phyloP scores from a whole-genome alignment of 64 coral and sea anemone species.

The Acropora yongei region DNA sequence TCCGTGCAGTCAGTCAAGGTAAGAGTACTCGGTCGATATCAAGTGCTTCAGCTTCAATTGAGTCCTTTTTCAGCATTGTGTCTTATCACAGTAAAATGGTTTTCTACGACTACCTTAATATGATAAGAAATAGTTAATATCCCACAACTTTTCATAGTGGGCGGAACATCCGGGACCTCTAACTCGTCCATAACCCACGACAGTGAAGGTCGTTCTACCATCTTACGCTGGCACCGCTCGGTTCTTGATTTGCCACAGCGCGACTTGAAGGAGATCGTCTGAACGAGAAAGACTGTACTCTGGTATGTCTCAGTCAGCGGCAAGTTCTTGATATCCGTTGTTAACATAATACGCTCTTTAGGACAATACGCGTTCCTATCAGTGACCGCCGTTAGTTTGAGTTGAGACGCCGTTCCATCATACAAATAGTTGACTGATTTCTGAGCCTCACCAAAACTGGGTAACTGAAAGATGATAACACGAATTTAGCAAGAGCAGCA shows the following conservation, averaged over 20 bases:
- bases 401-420: constrained; percentile 73
- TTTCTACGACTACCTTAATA: constrained; percentile 69
- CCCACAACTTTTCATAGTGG: constrained; percentile 89
- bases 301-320: constrained; percentile 74
- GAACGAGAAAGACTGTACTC: constrained; percentile 70
- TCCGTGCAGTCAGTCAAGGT: background rate
- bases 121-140: constrained; percentile 82
- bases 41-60: constrained; percentile 1
- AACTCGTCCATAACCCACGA: constrained; percentile 72
- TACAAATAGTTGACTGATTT: constrained; percentile 83
- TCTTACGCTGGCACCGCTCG: constrained; percentile 55
- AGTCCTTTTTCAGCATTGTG: constrained; percentile 23
- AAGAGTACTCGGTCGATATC: too few relatives aligned
- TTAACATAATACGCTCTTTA: constrained; percentile 62
- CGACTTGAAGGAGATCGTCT: constrained; percentile 75
- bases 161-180: constrained; percentile 88
- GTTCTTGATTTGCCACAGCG: constrained; percentile 74
- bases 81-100: background rate
- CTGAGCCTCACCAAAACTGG: constrained; percentile 85
- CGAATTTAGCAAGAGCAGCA: too few relatives aligned
- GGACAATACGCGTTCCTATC: constrained; percentile 81
- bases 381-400: constrained; percentile 65
- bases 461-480: constrained; percentile 48
- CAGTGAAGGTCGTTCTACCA: constrained; percentile 67
- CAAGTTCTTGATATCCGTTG: constrained; percentile 76